Base-by-base conservation (phyloP, 2,113 vertebrate species). In the Gila orcuttii region DNA sequence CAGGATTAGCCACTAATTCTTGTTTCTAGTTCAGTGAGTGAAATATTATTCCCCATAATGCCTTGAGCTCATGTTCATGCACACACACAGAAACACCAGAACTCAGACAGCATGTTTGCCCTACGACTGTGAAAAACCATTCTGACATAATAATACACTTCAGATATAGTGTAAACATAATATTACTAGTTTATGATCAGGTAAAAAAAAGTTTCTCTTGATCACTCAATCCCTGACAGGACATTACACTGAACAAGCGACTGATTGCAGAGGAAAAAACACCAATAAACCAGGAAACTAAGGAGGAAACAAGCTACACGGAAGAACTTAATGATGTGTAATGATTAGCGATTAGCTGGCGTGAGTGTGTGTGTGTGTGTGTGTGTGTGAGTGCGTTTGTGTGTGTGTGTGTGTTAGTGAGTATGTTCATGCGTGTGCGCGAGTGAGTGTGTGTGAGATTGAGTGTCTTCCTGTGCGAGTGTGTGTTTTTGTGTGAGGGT, bases 1-100 rank as follows among this genome's bases (percentile, higher is more conserved):
- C 77, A 39, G 31, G 76, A 78, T 79, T 78, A 57, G n/a, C 5
- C 76, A 57, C 71, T 47, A n/a, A 78, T 36, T 23, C 77, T 36
- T 39, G 52, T 39, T 15, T 42, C 31, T 42, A 42, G 55, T 15
- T 79, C 33, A 15, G 52, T 79, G 31, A 59, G 33, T 59, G 77
- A 79, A 79, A 79, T 15, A 33, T 79, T 60, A 79, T 79, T 39
- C 77, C 21, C 19, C 55, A 79, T 79, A 79, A 79, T 42, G 77
- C 55, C 52, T 36, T 60, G 77, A 79, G 77, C 77, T 79, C 77
- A 36, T 55, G 31, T 55, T 45, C 50, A 23, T 15, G 3, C 75
- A 57, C 75, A 78, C 31, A 31, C 47, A 77, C 47, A 55, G 25
- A 77, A 21, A 8, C 31, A 68, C 2, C 28, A 1, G 0, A 55